phyloP scores from a whole-genome alignment of 2,888 invertebrate genomes.

The Hypercompe scribonia region DNA sequence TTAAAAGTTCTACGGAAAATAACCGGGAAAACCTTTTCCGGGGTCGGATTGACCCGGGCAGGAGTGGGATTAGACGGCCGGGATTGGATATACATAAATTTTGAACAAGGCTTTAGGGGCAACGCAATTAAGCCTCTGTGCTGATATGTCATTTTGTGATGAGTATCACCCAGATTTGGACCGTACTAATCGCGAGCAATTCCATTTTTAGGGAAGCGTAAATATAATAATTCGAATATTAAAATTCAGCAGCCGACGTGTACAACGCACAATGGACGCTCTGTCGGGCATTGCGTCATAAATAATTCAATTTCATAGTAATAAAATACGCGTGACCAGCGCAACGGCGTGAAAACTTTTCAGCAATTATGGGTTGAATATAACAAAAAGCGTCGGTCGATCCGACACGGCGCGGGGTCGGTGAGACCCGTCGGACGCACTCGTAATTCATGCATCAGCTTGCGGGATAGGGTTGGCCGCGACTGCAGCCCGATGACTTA shows the following conservation, averaged over 20 bases:
- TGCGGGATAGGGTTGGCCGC: constrained; percentile 79
- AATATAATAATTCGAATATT: constrained; percentile 81
- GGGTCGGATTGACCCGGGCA: constrained; percentile 85
- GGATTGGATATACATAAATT: constrained; percentile 87
- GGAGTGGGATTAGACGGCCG: constrained; percentile 83
- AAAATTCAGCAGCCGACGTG: constrained; percentile 80
- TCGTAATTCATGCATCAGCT: constrained; percentile 83
- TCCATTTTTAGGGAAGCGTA: constrained; percentile 56
- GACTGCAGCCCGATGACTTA: constrained; percentile 80
- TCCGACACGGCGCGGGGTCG: constrained; percentile 63
- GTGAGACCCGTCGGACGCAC: constrained; percentile 64
- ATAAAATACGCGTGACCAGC: constrained; percentile 86
- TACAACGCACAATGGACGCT: constrained; percentile 77
- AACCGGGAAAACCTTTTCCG: constrained; percentile 87
- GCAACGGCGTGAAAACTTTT: constrained; percentile 85
- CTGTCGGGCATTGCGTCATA: constrained; percentile 78
- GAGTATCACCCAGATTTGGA: constrained; percentile 60
- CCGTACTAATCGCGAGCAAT: constrained; percentile 72
- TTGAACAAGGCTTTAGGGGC: constrained; percentile 81
- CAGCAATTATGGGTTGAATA: constrained; percentile 85
- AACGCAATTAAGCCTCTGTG: constrained; percentile 82
- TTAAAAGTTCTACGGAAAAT: constrained; percentile 87
- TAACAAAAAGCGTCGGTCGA: constrained; percentile 82
- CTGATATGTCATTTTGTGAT: constrained; percentile 84
- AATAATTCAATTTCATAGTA: constrained; percentile 87